Percentiles rank a stretch among this genome's conserved stretches.
phyloP scores from a whole-genome alignment of 2,797 vertebrate species.

The Poecilia wingei region DNA sequence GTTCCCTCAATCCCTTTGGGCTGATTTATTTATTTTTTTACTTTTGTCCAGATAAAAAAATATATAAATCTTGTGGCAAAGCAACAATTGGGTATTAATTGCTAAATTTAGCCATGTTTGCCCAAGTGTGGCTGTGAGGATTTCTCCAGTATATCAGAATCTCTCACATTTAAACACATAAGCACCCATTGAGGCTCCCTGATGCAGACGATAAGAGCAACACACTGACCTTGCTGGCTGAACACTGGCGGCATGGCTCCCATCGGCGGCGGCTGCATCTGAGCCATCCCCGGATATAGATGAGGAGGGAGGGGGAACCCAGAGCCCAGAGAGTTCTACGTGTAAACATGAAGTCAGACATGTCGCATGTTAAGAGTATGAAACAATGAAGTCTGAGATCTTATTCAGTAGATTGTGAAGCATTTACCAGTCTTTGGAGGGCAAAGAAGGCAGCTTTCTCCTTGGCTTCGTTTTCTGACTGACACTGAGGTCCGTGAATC shows the following conservation, averaged over 20 bases:
- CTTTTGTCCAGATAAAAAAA: not conserved
- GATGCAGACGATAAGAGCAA: too few species aligned
- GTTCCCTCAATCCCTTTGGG: not conserved
- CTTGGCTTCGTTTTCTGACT: constrained; percentile 93
- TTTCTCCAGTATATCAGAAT: not conserved
- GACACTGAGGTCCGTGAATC: constrained; percentile 92
- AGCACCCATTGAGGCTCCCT: not conserved
- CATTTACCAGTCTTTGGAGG: constrained; percentile 90
- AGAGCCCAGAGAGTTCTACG: constrained; percentile 87
- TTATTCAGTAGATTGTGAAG: not conserved
- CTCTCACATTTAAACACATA: not conserved
- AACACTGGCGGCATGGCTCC: constrained; percentile 86
- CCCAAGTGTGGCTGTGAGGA: not conserved
- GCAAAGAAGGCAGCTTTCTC: constrained; percentile 93
- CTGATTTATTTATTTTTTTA: not conserved
- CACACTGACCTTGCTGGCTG: constrained; percentile 83
- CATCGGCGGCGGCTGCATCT: constrained; percentile 81
- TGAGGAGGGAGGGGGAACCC: constrained; percentile 87
- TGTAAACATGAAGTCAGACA: constrained; percentile 9
- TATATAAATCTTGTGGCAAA: not conserved
- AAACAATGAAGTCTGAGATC: not conserved
- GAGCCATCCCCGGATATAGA: constrained; percentile 85
- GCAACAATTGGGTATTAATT: not conserved
- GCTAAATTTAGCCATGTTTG: not conserved
- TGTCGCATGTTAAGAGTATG: not conserved